phyloP scores from a whole-genome alignment of 2,113 vertebrate genomes.

The Motacilla tschutschensis region DNA sequence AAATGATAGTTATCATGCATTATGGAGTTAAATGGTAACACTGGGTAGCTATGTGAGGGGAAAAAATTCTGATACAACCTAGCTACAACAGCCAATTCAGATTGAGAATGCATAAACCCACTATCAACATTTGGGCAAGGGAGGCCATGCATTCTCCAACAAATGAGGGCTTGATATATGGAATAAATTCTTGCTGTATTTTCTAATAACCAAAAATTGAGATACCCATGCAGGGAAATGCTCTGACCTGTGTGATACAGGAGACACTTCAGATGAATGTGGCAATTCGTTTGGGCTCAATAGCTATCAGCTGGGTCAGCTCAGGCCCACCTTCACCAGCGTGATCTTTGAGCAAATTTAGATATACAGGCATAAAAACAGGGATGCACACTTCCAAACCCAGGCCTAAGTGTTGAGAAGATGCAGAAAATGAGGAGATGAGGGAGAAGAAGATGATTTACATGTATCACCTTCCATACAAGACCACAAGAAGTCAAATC shows the following conservation, averaged over 20 bases:
- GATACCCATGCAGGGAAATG: background rate
- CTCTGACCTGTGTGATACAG: background rate
- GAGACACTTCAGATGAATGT: background rate
- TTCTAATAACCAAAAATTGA: background rate
- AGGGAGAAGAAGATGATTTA: background rate
- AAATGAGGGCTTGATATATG: background rate
- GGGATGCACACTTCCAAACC: background rate
- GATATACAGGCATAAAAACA: background rate
- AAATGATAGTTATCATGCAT: conserved; percentile 19
- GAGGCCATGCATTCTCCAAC: background rate
- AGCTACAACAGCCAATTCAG: conserved; percentile 13
- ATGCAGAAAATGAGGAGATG: background rate
- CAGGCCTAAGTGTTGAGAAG: background rate
- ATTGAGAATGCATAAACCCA: background rate
- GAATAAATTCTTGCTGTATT: background rate
- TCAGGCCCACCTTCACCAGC: background rate
- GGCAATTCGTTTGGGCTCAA: background rate
- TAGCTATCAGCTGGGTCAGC: background rate
- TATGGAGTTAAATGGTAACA: conserved; percentile 22
- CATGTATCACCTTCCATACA: background rate
- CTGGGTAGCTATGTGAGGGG: background rate
- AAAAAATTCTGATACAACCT: conserved; percentile 8
- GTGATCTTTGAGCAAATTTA: background rate
- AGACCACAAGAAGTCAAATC: background rate
- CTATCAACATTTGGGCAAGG: background rate